Conservation (phyloP, 2,797 vertebrate species). For the Poeciliopsis gracilis region DNA sequence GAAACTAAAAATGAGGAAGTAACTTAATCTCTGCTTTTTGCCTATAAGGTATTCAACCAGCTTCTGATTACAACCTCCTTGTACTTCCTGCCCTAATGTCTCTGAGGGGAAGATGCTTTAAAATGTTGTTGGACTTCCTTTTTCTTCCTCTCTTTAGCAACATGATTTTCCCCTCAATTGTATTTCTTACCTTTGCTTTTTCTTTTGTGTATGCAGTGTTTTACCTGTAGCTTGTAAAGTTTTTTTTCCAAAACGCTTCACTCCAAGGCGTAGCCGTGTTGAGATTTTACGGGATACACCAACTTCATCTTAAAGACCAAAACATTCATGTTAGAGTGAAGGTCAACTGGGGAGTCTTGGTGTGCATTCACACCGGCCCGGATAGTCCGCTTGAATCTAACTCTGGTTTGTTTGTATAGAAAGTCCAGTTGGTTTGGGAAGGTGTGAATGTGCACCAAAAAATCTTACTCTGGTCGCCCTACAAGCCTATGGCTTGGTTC, state of each 20-base stretch:
- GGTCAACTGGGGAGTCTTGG: background rate
- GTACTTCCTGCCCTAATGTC: background rate
- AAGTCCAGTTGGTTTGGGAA: no score
- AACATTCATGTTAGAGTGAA: background rate
- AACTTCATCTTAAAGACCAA: background rate
- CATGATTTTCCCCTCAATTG: background rate
- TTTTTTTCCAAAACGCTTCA: background rate
- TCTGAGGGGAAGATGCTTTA: background rate
- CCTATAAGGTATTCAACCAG: background rate
- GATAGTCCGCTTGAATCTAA: no score
- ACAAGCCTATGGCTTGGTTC: no score
- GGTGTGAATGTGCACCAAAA: no score
- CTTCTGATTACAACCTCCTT: background rate
- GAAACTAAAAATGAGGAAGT: background rate
- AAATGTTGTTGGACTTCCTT: background rate
- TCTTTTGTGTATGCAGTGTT: background rate
- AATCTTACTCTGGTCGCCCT: no score
- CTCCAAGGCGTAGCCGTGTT: background rate
- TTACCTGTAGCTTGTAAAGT: background rate
- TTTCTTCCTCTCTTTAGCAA: background rate
- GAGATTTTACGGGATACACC: no score
- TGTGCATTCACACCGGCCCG: no score
- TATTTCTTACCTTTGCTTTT: background rate
- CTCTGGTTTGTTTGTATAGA: no score
- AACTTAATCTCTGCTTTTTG: background rate